Percentiles rank a stretch among this genome's conserved stretches.
Evolutionary conservation across 2,888 invertebrate genomes (phyloP).

Genomic region (Eupithecia tripunctaria): DNA sequence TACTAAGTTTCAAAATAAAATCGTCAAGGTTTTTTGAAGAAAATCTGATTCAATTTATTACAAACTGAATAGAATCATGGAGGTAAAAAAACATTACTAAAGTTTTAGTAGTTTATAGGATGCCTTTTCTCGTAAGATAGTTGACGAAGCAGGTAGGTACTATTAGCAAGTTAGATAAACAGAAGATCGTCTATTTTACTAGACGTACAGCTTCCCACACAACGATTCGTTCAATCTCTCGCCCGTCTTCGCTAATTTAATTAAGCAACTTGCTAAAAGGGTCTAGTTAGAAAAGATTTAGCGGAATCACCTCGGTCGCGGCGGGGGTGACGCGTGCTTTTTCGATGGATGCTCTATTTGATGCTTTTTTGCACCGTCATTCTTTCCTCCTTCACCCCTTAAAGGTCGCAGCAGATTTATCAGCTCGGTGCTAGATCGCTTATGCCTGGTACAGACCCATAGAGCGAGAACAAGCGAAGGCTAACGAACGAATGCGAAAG

Average conservation of each 20-base stretch:
- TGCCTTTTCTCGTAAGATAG: too few species aligned
- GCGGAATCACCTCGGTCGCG: conserved; percentile 48
- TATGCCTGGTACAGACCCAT: too few species aligned
- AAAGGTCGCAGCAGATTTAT: conserved; percentile 4
- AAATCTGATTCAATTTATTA: not conserved
- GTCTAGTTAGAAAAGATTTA: conserved; percentile 47
- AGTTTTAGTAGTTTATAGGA: not conserved
- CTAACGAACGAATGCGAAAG: too few species aligned
- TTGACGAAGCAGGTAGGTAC: not conserved
- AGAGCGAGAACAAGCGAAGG: too few species aligned
- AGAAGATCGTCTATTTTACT: not conserved
- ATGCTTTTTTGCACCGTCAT: conserved; percentile 67
- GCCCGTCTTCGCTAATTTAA: conserved; percentile 30
- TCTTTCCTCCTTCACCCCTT: conserved; percentile 52
- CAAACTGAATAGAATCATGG: too few species aligned
- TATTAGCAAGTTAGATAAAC: not conserved
- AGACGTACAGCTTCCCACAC: not conserved
- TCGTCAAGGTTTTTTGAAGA: not conserved
- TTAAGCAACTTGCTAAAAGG: conserved; percentile 43
- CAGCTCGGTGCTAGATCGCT: not conserved
- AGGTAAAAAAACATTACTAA: not conserved
- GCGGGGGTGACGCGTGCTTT: conserved; percentile 60
- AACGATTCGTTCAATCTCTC: conserved; percentile 15
- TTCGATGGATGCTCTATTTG: conserved; percentile 65
- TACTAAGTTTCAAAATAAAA: not conserved